These are phyloP conservation scores for Cryptoblepharus egeriae DNA, from an alignment of 2,797 vertebrate species.

Conservation along the genomic window DNA sequence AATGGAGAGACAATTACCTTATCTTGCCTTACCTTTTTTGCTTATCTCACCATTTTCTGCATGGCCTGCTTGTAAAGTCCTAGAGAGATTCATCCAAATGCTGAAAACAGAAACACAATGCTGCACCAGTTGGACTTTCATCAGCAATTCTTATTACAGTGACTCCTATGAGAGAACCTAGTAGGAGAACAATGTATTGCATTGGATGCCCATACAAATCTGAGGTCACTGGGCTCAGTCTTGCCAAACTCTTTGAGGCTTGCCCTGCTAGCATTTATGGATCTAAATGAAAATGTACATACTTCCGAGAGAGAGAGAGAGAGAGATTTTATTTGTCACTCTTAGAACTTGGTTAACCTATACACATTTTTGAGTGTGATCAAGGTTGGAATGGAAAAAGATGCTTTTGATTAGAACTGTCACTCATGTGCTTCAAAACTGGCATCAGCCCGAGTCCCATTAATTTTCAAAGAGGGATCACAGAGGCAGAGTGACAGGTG, in stretches of 20 bases:
- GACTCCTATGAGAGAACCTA: no score
- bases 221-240: neutral
- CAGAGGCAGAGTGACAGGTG: neutral
- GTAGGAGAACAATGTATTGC: neutral
- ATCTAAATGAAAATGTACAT: neutral
- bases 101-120: neutral
- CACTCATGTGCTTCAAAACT: slow-evolving; percentile 30
- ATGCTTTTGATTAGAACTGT: slow-evolving; percentile 18
- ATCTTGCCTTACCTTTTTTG: no score
- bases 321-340: neutral
- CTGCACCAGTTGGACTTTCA: no score
- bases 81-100: neutral
- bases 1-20: no score
- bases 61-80: no score
- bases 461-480: slow-evolving; percentile 37
- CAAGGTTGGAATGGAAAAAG: slow-evolving; percentile 14
- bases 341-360: slow-evolving; percentile 12
- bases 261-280: neutral
- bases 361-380: neutral
- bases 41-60: no score
- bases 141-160: neutral
- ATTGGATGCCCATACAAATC: neutral
- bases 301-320: neutral
- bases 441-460: neutral
- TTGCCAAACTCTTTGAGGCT: neutral